These are phyloP conservation scores for Lycia hirtaria DNA, from an alignment of 2,888 invertebrate genomes.

Conservation along the genomic window DNA sequence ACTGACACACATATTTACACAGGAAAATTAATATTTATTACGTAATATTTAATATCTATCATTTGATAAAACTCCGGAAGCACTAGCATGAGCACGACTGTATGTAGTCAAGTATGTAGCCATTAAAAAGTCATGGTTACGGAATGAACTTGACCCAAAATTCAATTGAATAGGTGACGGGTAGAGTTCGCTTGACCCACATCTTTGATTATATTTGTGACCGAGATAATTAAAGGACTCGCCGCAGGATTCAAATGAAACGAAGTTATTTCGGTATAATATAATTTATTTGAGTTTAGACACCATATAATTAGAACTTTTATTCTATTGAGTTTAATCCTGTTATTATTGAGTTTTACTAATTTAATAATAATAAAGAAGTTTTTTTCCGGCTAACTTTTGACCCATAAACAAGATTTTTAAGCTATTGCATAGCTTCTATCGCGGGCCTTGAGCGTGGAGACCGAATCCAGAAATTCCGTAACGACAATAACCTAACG, in stretches of 20 bases:
- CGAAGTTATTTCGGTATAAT: slow-evolving; percentile 31
- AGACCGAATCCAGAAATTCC: too few relatives aligned
- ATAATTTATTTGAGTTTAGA: slow-evolving; percentile 42
- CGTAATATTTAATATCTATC: too few relatives aligned
- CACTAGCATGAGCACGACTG: too few relatives aligned
- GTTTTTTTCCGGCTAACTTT: too few relatives aligned
- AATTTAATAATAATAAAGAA: too few relatives aligned
- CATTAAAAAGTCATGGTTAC: slow-evolving; percentile 4
- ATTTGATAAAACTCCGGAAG: background rate
- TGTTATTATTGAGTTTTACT: too few relatives aligned
- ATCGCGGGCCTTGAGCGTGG: too few relatives aligned
- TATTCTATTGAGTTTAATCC: background rate
- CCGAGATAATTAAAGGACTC: slow-evolving; percentile 23
- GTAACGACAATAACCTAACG: too few relatives aligned
- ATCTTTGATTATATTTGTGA: slow-evolving; percentile 36
- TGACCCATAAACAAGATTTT: too few relatives aligned
- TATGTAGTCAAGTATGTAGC: background rate
- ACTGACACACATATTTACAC: too few relatives aligned
- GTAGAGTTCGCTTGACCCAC: slow-evolving; percentile 29
- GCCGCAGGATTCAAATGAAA: slow-evolving; percentile 33
- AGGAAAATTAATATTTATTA: too few relatives aligned
- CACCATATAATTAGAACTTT: slow-evolving; percentile 11
- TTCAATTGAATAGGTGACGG: slow-evolving; percentile 31
- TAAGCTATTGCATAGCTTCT: too few relatives aligned
- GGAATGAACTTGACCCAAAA: slow-evolving; percentile 34